A percentile compares a stretch with the other conserved stretches of the same genome.
Evolutionary conservation across 2,113 vertebrate genomes (phyloP).

Genomic region (Salvelinus sp.): DNA sequence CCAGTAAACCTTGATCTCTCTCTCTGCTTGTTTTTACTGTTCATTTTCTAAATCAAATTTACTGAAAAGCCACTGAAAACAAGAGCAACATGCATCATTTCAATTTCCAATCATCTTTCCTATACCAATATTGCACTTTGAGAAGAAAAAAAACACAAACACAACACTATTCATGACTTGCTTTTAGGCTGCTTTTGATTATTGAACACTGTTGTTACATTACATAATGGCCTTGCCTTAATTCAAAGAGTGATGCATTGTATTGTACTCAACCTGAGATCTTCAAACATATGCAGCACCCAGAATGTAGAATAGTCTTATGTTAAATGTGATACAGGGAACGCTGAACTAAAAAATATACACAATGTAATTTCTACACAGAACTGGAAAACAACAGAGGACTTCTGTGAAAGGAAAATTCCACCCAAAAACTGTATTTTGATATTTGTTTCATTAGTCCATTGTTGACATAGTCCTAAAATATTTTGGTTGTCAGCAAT

Average conservation of each 20-base stretch:
- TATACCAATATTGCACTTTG: neutral
- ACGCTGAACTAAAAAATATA: neutral
- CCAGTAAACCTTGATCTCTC: slow-evolving; percentile 3
- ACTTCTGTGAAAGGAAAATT: neutral
- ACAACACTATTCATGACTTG: neutral
- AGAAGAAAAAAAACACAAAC: neutral
- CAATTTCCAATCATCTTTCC: neutral
- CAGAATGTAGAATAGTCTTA: neutral
- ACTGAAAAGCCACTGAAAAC: slow-evolving; percentile 12
- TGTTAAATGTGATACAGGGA: neutral
- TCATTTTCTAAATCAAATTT: neutral
- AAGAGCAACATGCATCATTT: slow-evolving; percentile 5
- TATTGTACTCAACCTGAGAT: neutral
- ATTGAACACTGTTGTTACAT: neutral
- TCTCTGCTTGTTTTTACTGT: neutral
- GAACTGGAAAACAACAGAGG: neutral
- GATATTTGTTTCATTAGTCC: too few relatives aligned
- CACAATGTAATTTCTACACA: neutral
- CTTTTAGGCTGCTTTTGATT: neutral
- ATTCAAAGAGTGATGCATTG: too few relatives aligned
- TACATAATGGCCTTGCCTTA: neutral
- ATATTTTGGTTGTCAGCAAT: too few relatives aligned
- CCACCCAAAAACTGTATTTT: too few relatives aligned
- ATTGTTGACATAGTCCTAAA: too few relatives aligned
- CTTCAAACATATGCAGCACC: neutral